Base-by-base conservation (phyloP, 2,888 invertebrate species). In the Crioceris asparagi region DNA sequence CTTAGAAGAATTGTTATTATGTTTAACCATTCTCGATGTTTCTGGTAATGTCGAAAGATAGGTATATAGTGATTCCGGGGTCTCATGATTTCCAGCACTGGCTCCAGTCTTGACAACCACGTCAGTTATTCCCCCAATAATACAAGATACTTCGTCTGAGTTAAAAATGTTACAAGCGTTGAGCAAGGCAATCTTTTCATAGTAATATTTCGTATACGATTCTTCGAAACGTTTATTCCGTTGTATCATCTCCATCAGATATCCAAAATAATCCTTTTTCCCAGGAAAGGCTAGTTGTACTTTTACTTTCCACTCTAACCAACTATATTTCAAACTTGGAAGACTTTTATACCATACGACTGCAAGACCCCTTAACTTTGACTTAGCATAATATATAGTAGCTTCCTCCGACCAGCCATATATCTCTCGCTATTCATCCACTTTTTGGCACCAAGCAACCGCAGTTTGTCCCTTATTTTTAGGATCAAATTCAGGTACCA, bases 221-320 rank as follows among this genome's bases (percentile, higher is more conserved):
- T n/a, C n/a, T n/a, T n/a, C n/a, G n/a, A n/a, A n/a, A n/a, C n/a
- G n/a, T 35, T 44, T 44, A n/a, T 17, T 12, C 14, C 39, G 30
- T 8, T 11, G 11, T 27, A 44, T 18, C 39, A 44, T 40, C 17
- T 36, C 37, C 14, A 8, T 11, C 10, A 44, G 27, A 4, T 11
- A 6, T 10, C 30, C 37, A n/a, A 17, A 25, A 30, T 32, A 43
- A 27, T 44, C 44, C 8, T 14, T 39, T 17, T 21, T 19, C 8
- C 12, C 14, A 7, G 41, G 41, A 35, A 45, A 45, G 2, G 42
- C 39, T 4, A 10, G 11, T 18, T 21, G n/a, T 18, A 44, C 15
- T 17, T 34, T 43, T n/a, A 30, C 23, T 17, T 45, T 45, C 43
- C 43, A 45, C 26, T 45, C 45, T n/a, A 21, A 17, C 45, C 45